Conservation (phyloP, 2,888 invertebrate genomes). For the Latrodectus hesperus region DNA sequence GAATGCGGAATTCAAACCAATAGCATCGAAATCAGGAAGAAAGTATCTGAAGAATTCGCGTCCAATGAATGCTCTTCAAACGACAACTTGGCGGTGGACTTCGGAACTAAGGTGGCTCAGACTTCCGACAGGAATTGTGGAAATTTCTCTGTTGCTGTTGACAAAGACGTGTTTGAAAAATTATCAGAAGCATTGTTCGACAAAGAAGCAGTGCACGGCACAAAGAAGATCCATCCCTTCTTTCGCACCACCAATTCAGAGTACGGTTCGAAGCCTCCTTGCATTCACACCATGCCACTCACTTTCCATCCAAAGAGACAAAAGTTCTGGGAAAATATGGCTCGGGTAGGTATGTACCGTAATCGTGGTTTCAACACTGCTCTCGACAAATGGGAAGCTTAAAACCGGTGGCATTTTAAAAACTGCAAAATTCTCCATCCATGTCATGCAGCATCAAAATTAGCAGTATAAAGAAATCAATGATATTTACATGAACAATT, state of each 20-base stretch:
- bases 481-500: no score
- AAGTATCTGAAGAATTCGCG: not conserved
- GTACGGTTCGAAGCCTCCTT: conserved; percentile 40
- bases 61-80: no score
- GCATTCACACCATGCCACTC: conserved; percentile 49
- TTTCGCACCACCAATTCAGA: conserved; percentile 51
- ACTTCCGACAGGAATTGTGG: conserved; percentile 50
- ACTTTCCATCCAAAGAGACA: conserved; percentile 46
- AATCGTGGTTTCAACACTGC: conserved; percentile 51
- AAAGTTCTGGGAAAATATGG: conserved; percentile 54
- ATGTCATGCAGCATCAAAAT: no score
- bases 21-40: not conserved
- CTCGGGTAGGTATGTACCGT: conserved; percentile 54
- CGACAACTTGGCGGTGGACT: no score
- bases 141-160: conserved; percentile 14
- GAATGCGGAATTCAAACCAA: not conserved
- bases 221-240: conserved; percentile 20
- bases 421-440: no score
- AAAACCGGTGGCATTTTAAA: not conserved
- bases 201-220: not conserved
- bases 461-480: no score
- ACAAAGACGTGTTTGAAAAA: conserved; percentile 22
- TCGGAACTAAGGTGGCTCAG: conserved; percentile 5
- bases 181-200: not conserved
- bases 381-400: conserved; percentile 28